These are phyloP conservation scores for Cetonia aurata DNA, from an alignment of 2,888 invertebrate species.

Conservation along the genomic window DNA sequence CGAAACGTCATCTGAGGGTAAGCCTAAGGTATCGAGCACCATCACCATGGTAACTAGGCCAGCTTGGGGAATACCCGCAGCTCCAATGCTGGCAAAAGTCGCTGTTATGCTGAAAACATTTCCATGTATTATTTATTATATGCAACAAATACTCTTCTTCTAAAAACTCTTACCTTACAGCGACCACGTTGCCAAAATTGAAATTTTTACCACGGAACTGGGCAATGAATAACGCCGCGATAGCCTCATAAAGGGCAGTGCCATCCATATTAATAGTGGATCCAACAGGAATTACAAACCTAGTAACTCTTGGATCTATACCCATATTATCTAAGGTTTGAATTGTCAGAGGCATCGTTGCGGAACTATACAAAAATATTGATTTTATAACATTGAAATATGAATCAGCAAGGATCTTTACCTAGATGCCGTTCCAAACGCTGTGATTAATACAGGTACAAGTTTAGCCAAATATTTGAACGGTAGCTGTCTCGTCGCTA, in stretches of 20 bases:
- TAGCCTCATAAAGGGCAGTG: constrained; percentile 97
- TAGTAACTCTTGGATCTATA: constrained; percentile 89
- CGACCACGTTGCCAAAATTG: constrained; percentile 89
- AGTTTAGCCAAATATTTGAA: constrained; percentile 85
- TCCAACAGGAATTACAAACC: constrained; percentile 97
- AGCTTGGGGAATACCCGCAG: constrained; percentile 96
- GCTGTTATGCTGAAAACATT: constrained; percentile 74
- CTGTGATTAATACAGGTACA: constrained; percentile 93
- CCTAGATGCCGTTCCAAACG: constrained; percentile 96
- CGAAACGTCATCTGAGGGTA: constrained; percentile 91
- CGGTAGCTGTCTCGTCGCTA: constrained; percentile 86
- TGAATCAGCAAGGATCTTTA: constrained; percentile 55
- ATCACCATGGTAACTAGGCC: constrained; percentile 97
- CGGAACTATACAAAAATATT: constrained; percentile 72
- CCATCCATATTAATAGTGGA: constrained; percentile 99
- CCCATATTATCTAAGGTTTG: constrained; percentile 93
- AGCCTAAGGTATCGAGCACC: constrained; percentile 91
- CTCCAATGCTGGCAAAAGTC: constrained; percentile 97
- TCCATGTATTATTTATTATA: background rate
- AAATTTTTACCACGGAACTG: constrained; percentile 88
- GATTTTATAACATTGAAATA: too few species aligned
- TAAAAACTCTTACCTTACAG: constrained; percentile 80
- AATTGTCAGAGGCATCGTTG: constrained; percentile 96
- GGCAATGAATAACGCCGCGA: constrained; percentile 97
- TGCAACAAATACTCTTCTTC: background rate